Evolutionary conservation across 92 coral and sea anemone genomes (phyloP), one percentile per base, ranked within the genome.

Genomic region (Montipora capitata): DNA sequence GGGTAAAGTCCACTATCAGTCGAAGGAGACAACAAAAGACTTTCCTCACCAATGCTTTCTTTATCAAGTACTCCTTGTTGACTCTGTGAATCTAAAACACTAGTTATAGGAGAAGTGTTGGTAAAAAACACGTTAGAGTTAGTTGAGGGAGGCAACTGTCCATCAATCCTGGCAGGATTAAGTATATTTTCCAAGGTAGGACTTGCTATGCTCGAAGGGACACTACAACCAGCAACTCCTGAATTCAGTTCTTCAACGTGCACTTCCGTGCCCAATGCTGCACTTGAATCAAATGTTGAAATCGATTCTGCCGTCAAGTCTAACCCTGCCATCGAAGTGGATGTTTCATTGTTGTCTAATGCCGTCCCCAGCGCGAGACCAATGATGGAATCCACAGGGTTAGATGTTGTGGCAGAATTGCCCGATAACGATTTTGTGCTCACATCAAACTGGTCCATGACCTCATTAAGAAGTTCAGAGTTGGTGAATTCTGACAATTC

Each of bases 181-280:
- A 91, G 91, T 71, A 91, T 80, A 80, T 85, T 88, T 54, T 84
- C 81, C 80, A 91, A 48, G 17, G 87, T 66, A 58, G 83, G 69
- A 43, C 89, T 90, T 69, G 95, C 52, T 63, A 91, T 42, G 1
- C 94, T 85, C 1, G 89, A 61, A 3, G 93, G 71, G 16, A 75
- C 56, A 68, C 81, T 48, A 5, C 91, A 86, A 4, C 95, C 95
- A 79, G 96, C 78, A 27, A 93, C 82, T 76, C 94, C 95, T 75
- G 96, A 88, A 56, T 94, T 90, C 18, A 95, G 74, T 48, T 88
- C 95, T 73, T 95, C 95, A 7, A 86, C 77, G 14, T 91, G 96
- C 45, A 86, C 87, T 14, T 85, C 82, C 15, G 87, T 20, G 40
- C 62, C 75, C 39, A 80, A 72, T 3, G 72, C 49, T 43, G 83